Conservation (phyloP, 2,113 vertebrate species). For the Galemys pyrenaicus region DNA sequence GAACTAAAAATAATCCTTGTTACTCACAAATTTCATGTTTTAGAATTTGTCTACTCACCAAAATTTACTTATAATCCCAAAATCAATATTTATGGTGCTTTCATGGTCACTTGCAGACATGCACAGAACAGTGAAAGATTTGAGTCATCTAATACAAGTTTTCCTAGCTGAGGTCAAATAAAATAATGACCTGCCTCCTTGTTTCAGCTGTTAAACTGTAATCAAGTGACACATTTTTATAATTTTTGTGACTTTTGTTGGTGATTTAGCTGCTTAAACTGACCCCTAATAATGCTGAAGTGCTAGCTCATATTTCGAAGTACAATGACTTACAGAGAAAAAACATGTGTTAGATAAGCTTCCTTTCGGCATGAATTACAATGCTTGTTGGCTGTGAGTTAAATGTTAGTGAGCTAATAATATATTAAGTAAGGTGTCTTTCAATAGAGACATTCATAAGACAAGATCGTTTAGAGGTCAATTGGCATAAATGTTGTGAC, state of each 20-base stretch:
- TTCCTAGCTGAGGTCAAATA: neutral
- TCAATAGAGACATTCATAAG: neutral
- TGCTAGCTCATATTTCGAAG: neutral
- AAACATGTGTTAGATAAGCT: neutral
- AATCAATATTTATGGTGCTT: neutral
- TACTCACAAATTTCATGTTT: conserved; percentile 16
- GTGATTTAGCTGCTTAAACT: neutral
- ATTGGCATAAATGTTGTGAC: neutral
- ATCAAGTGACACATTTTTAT: neutral
- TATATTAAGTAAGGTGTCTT: neutral
- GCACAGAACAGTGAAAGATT: neutral
- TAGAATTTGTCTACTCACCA: neutral
- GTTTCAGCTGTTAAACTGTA: neutral
- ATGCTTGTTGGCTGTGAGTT: no score
- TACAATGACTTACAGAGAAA: neutral
- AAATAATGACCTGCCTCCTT: neutral
- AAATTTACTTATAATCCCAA: neutral
- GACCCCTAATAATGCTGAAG: neutral
- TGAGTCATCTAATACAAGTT: neutral
- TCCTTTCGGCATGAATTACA: no score
- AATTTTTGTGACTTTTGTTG: neutral
- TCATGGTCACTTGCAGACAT: neutral
- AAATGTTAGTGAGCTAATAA: neutral
- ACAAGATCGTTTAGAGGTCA: neutral
- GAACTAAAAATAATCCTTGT: conserved; percentile 8